Evolutionary conservation across 2,113 vertebrate species (phyloP).

Genomic region (Esox niger): DNA sequence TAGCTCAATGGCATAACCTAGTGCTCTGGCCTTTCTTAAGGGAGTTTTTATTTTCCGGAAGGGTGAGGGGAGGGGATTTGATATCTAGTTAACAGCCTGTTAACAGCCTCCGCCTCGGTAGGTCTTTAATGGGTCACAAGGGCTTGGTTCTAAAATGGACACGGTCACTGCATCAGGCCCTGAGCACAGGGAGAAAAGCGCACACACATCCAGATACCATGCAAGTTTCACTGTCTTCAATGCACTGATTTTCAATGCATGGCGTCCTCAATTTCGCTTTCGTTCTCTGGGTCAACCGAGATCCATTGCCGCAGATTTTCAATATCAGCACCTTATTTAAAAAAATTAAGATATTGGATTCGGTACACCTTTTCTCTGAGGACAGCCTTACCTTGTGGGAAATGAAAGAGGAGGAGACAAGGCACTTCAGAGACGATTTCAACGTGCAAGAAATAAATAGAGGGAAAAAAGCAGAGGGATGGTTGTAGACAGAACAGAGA

Average conservation of each 20-base stretch:
- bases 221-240: constrained; percentile 6
- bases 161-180: background rate
- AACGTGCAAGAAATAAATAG: constrained; percentile 12
- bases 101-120: background rate
- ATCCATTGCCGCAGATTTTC: background rate
- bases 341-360: constrained; percentile 1
- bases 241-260: constrained; percentile 9
- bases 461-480: background rate
- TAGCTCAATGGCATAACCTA: background rate
- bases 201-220: background rate
- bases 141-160: background rate
- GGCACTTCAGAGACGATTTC: constrained; percentile 33
- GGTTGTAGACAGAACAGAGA: background rate
- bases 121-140: background rate
- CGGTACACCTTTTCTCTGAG: background rate
- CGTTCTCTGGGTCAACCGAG: background rate
- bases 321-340: constrained; percentile 29
- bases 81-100: background rate
- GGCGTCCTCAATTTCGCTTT: constrained; percentile 6
- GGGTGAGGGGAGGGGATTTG: constrained; percentile 5
- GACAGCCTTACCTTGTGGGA: background rate
- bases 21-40: background rate
- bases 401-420: constrained; percentile 10
- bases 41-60: constrained; percentile 20
- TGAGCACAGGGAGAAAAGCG: background rate